Conservation (phyloP, 1,140 invertebrate species). For the Bombus waltoni region DNA sequence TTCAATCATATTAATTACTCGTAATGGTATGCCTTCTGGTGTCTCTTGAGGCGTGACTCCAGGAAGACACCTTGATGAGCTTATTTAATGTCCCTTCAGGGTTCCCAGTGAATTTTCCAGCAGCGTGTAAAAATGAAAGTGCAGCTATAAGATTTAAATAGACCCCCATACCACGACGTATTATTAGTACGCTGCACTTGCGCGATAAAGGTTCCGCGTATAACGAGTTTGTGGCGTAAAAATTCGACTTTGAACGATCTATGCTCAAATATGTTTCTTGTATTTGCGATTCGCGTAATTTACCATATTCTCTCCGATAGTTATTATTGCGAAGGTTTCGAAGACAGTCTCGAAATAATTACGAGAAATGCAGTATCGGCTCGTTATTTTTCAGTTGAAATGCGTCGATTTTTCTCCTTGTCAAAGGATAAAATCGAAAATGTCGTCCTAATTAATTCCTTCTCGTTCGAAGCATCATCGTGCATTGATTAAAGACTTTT, state of each 20-base stretch:
- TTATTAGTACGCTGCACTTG: background rate
- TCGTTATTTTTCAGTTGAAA: background rate
- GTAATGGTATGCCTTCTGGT: conserved; percentile 23
- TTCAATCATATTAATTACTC: conserved; percentile 48
- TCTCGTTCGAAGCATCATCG: too few relatives aligned
- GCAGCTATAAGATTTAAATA: background rate
- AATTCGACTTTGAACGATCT: background rate
- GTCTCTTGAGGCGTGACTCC: conserved; percentile 4
- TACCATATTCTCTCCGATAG: background rate
- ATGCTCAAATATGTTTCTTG: background rate
- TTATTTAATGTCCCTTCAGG: conserved; percentile 37
- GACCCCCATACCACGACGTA: background rate
- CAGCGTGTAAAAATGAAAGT: conserved; percentile 5
- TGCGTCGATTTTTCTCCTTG: too few relatives aligned
- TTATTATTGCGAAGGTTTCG: background rate
- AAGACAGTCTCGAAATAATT: background rate
- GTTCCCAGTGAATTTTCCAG: background rate
- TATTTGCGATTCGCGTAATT: background rate
- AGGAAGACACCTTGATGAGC: conserved; percentile 15
- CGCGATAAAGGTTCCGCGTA: background rate
- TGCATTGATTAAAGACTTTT: too few relatives aligned
- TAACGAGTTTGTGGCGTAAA: background rate
- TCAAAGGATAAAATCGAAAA: too few relatives aligned
- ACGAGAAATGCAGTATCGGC: background rate
- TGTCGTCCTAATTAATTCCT: too few relatives aligned